Base-by-base conservation (phyloP, 1,140 invertebrate species). In the Pararge aegeria region DNA sequence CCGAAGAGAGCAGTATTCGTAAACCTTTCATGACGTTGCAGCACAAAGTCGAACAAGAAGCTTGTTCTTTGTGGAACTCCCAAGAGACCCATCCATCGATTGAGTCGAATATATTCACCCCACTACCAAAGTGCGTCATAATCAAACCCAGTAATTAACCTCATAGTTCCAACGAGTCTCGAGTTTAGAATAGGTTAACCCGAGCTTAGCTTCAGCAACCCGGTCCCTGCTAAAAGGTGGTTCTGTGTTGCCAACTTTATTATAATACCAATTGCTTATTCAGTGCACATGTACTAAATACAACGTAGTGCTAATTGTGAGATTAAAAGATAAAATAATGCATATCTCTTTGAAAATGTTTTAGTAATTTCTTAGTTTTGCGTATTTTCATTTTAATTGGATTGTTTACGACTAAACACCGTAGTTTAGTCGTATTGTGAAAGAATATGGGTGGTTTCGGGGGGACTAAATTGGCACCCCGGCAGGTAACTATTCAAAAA, bases 121-220 rank as follows among this genome's bases (percentile, higher is more conserved):
- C 29, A 49, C 21, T 15, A 1, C 13, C 46, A 49, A 19, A 4
- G 18, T 21, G 24, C 46, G 46, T 49, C 18, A 49, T 49, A 29
- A 49, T 49, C 46, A 49, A 49, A 49, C 46, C n/a, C 3, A 6
- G 46, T 49, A 27, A 49, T 49, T 49, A 49, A 49, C 46, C 46
- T 49, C 18, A 49, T 48, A 48, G 44, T 21, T 21, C 7, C 20
- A 48, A 48, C 46, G 27, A 49, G 46, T 49, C 29, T n/a, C 46
- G 10, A 49, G 21, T 49, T 49, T 49, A 15, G 46, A 44, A 49
- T 49, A 27, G 46, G 46, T 49, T 49, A 49, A 49, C 46, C 21
- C 46, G 7, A 29, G 46, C n/a, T 49, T 44, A 20, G 40, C 21
- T n/a, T 15, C 5, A 15, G 20, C 21, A 29, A 49, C 7, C 27